Evolutionary conservation across 2,113 vertebrate species (phyloP).

Genomic region (Thomomys bottae): DNA sequence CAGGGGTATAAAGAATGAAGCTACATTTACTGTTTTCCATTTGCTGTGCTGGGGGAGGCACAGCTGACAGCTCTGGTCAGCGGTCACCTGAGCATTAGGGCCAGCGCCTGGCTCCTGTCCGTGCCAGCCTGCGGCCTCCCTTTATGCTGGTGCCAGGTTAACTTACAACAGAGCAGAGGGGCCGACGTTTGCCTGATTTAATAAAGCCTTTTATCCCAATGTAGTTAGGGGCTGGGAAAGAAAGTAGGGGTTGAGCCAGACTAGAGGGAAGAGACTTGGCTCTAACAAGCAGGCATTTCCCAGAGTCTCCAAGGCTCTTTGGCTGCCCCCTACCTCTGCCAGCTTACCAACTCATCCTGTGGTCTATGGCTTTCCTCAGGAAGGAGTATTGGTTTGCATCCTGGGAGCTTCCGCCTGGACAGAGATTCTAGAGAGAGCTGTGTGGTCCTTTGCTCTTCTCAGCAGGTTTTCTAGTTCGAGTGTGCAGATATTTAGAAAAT

Average conservation of each 20-base stretch:
- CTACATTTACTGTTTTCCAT: slow-evolving; percentile 82
- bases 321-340: too few species aligned
- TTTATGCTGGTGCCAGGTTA: slow-evolving; percentile 7
- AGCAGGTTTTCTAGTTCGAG: too few species aligned
- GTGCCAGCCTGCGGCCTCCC: neutral
- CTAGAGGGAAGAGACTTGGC: neutral
- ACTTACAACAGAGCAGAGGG: neutral
- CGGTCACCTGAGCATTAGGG: slow-evolving; percentile 80
- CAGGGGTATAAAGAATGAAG: slow-evolving; percentile 75
- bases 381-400: neutral
- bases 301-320: neutral
- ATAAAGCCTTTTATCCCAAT: neutral
- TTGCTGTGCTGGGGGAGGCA: slow-evolving; percentile 81
- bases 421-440: neutral
- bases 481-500: too few species aligned
- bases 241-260: neutral
- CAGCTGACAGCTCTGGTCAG: slow-evolving; percentile 79
- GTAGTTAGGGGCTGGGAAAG: slow-evolving; percentile 21
- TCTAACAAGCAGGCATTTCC: neutral
- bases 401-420: neutral
- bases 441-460: neutral
- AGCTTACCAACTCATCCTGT: neutral
- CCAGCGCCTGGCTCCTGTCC: neutral
- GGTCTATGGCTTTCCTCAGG: neutral
- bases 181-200: slow-evolving; percentile 47